Conservation (phyloP, 1,140 invertebrate species). For the Drosophila suzukii region DNA sequence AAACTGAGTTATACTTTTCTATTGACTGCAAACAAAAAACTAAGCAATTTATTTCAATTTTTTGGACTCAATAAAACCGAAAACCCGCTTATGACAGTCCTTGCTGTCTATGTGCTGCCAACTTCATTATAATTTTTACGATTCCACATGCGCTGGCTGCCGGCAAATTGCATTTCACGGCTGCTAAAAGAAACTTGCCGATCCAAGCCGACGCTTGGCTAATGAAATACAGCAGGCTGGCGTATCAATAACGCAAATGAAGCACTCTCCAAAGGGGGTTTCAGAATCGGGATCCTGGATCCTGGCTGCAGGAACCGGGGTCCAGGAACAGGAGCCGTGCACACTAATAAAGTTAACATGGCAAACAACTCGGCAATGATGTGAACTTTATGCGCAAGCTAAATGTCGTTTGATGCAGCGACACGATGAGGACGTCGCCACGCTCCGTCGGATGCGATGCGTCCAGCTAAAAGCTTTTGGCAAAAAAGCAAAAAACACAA, state of each 20-base stretch:
- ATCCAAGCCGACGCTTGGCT: conserved; percentile 29
- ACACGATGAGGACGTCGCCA: conserved; percentile 40
- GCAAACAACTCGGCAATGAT: conserved; percentile 71
- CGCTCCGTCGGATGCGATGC: conserved; percentile 56
- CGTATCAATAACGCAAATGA: conserved; percentile 62
- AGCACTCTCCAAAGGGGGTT: conserved; percentile 26
- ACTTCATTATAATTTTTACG: conserved; percentile 60
- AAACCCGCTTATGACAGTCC: conserved; percentile 6
- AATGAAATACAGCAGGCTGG: conserved; percentile 54
- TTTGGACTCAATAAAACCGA: not conserved
- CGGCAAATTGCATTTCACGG: conserved; percentile 59
- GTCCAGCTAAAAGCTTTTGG: conserved; percentile 78
- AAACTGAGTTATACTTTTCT: no score
- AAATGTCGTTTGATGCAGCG: conserved; percentile 77
- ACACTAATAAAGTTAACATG: conserved; percentile 77
- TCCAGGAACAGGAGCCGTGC: conserved; percentile 11
- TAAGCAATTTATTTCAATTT: not conserved
- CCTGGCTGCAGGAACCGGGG: not conserved
- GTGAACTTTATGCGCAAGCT: conserved; percentile 79
- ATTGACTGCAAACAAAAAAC: no score
- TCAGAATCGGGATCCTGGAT: not conserved
- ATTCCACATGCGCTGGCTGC: conserved; percentile 22
- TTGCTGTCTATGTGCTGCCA: conserved; percentile 18
- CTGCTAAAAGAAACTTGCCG: conserved; percentile 31
- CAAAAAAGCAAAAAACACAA: conserved; percentile 38